phyloP scores from a whole-genome alignment of 2,888 invertebrate species.

The Marasmarcha lunaedactyla region DNA sequence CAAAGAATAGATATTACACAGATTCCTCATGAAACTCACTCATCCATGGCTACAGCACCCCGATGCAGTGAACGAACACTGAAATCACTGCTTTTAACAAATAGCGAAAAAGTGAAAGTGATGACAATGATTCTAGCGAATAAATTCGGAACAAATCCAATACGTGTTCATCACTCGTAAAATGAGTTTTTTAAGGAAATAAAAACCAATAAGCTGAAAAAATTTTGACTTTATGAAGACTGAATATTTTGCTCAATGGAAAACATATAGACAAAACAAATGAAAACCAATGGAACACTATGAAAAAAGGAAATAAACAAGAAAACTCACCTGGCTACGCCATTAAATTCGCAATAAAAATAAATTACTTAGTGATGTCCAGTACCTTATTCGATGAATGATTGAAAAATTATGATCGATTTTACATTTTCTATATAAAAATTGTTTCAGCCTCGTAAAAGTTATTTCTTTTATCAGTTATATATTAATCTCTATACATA shows the following conservation, averaged over 20 bases:
- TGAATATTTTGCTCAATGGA: conserved; percentile 59
- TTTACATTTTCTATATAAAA: too few relatives aligned
- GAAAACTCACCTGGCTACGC: conserved; percentile 70
- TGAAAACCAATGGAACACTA: conserved; percentile 60
- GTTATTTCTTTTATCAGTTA: too few relatives aligned
- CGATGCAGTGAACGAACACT: conserved; percentile 37
- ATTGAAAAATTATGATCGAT: too few relatives aligned
- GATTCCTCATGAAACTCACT: conserved; percentile 55
- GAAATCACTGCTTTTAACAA: conserved; percentile 51
- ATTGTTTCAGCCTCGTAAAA: too few relatives aligned
- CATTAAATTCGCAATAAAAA: conserved; percentile 71
- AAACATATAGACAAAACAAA: conserved; percentile 66
- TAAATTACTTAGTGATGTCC: conserved; percentile 33
- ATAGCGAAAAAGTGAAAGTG: conserved; percentile 67
- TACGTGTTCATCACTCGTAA: conserved; percentile 69
- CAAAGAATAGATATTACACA: conserved; percentile 18
- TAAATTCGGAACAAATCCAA: conserved; percentile 67
- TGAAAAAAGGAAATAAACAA: conserved; percentile 65
- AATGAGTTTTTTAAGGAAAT: conserved; percentile 47
- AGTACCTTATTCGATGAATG: too few relatives aligned
- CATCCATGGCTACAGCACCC: conserved; percentile 61
- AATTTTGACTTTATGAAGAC: conserved; percentile 62
- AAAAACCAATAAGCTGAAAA: conserved; percentile 55
- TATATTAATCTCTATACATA: too few relatives aligned
- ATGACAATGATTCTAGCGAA: conserved; percentile 67